Conservation (phyloP, 2,113 vertebrate genomes). For the Grus americana region DNA sequence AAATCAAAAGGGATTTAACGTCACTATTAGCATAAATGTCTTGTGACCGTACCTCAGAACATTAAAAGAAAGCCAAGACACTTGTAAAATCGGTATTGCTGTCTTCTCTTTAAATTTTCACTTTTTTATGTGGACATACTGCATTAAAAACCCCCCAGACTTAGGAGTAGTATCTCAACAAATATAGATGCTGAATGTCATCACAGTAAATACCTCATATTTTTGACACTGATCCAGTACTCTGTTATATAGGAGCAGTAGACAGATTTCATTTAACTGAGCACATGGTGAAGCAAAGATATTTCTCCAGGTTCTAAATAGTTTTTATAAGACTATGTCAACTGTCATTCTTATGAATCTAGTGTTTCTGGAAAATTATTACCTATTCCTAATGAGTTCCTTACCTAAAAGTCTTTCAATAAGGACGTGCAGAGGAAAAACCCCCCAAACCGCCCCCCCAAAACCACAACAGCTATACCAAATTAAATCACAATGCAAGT, state of each 20-base stretch:
- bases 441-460: too few relatives aligned
- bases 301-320: not conserved
- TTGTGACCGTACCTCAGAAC: not conserved
- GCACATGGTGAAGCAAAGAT: not conserved
- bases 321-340: not conserved
- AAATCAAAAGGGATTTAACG: rapidly evolving
- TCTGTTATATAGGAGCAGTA: not conserved
- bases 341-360: not conserved
- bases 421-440: not conserved
- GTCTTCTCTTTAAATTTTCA: not conserved
- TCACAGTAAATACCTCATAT: not conserved
- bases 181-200: not conserved
- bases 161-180: not conserved
- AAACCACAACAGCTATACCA: not conserved
- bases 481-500: not conserved
- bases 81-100: not conserved
- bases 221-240: not conserved
- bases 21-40: not conserved
- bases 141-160: not conserved
- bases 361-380: not conserved
- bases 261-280: not conserved
- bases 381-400: not conserved
- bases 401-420: not conserved
- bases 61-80: not conserved
- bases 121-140: not conserved